Evolutionary conservation across 1,140 invertebrate species (phyloP).

Genomic region (Drosophila seguyi): DNA sequence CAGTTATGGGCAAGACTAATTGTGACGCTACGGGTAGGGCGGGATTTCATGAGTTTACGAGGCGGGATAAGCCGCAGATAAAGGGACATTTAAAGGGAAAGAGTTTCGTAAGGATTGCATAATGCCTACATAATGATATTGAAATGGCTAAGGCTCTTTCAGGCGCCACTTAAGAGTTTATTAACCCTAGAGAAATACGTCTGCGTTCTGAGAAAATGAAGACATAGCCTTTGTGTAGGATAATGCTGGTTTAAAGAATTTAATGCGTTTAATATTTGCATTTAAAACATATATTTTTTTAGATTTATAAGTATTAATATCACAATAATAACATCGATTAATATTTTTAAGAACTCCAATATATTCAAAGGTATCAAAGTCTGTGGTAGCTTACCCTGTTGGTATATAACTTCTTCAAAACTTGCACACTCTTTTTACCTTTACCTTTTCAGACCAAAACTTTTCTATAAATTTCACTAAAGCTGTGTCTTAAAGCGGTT

Average conservation of each 20-base stretch:
- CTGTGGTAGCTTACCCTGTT: background rate
- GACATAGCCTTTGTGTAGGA: background rate
- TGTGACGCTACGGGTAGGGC: constrained; percentile 23
- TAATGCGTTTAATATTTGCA: background rate
- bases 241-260: background rate
- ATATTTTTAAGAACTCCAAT: too few relatives aligned
- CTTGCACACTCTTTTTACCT: background rate
- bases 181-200: background rate
- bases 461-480: constrained; percentile 24
- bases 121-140: constrained; percentile 2
- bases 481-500: constrained; percentile 23
- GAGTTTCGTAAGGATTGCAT: constrained; percentile 29
- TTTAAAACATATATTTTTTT: too few relatives aligned
- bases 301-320: too few relatives aligned
- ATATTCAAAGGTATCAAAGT: too few relatives aligned
- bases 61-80: constrained; percentile 34
- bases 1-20: constrained; percentile 53
- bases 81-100: constrained; percentile 1
- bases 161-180: background rate
- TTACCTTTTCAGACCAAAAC: background rate
- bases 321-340: too few relatives aligned
- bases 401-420: background rate
- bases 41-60: constrained; percentile 17
- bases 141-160: background rate
- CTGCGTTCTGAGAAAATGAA: too few relatives aligned